Conservation (phyloP, 2,113 vertebrate genomes). For the Hepsetus odoe region DNA sequence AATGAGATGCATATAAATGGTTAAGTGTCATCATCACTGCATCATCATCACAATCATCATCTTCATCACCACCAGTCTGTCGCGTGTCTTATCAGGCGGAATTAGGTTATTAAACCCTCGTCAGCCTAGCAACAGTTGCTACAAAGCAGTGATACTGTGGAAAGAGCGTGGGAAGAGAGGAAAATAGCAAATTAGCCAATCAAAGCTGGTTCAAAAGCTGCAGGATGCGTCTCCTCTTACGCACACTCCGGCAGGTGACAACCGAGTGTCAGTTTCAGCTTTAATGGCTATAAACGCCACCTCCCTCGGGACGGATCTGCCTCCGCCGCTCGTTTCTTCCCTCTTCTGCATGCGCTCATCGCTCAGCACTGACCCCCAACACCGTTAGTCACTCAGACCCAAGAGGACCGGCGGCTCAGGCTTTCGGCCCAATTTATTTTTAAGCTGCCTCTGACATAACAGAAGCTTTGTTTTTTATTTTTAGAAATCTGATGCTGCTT, state of each 20-base stretch:
- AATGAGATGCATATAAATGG: neutral
- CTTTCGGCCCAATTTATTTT: neutral
- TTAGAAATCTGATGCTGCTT: neutral
- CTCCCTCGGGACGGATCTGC: neutral
- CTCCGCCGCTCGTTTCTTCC: neutral
- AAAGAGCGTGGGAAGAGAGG: neutral
- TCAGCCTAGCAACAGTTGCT: neutral
- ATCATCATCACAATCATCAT: too few species aligned
- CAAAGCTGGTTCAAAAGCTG: neutral
- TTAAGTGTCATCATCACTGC: neutral
- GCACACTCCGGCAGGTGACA: neutral
- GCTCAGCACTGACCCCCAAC: neutral
- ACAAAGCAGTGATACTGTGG: neutral
- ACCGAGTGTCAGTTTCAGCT: neutral
- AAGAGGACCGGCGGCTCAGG: neutral
- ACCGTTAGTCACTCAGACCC: neutral
- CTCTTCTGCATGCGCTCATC: neutral
- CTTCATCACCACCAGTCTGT: too few species aligned
- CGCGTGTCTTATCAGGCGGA: too few species aligned
- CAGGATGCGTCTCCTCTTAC: neutral
- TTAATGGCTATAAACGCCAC: neutral
- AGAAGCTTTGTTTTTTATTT: neutral
- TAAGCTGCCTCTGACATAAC: conserved; percentile 4
- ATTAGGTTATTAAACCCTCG: too few species aligned
- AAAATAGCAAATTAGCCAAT: neutral